Conservation (phyloP, 2,797 vertebrate genomes). For the Argya squamiceps region DNA sequence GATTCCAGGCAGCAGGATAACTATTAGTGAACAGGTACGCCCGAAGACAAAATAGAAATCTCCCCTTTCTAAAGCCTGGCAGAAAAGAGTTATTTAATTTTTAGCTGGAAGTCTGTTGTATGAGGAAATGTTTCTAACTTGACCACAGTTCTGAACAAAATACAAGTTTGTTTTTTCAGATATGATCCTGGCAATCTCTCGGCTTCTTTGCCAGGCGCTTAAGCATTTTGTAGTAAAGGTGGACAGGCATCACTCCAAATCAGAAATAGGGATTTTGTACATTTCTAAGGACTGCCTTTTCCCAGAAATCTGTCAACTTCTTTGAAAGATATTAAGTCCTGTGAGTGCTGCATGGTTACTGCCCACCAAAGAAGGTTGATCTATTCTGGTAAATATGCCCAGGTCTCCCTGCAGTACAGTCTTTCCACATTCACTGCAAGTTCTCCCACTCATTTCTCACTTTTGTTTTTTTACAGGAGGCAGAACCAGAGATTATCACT, state of each 20-base stretch:
- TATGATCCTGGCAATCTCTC: background rate
- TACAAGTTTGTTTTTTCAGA: background rate
- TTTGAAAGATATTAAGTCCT: background rate
- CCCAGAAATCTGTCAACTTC: background rate
- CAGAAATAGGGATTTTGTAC: background rate
- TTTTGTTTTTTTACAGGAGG: background rate
- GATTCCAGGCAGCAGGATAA: background rate
- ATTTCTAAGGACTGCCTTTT: background rate
- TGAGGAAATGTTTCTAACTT: background rate
- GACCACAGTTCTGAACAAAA: background rate
- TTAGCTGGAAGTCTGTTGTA: background rate
- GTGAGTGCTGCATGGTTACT: background rate
- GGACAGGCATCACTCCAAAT: background rate
- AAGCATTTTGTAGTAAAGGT: background rate
- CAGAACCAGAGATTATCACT: background rate
- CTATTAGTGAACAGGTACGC: background rate
- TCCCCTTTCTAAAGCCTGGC: background rate
- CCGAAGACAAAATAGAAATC: background rate
- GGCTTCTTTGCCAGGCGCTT: background rate
- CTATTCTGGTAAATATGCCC: background rate
- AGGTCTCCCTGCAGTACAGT: background rate
- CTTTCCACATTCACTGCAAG: background rate
- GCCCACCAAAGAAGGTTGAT: background rate
- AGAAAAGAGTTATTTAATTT: background rate
- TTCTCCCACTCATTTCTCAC: background rate